Evolutionary conservation across 92 coral and sea anemone species (phyloP), one percentile per base, ranked within the genome.

Genomic region (Hydrozoanthus gracilis): DNA sequence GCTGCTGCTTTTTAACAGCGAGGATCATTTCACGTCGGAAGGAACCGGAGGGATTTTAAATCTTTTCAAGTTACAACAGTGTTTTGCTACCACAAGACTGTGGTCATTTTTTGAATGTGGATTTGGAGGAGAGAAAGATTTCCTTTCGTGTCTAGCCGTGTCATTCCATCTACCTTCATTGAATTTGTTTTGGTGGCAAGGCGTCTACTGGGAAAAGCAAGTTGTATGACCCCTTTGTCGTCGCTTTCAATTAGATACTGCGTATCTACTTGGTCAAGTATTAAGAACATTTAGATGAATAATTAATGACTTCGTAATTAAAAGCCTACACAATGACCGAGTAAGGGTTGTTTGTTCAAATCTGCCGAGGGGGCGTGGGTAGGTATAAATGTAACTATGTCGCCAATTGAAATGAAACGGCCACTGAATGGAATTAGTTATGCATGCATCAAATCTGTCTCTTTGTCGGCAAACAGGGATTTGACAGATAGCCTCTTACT

Each of bases 251-350:
- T 91, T 91, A 77, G 91, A 71, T 49, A 84, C 93, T 91, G 82
- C 88, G 91, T 88, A 88, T 84, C 91, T 79, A 87, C 86, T 91
- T 83, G 86, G 89, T 61, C 67, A 50, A 75, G 78, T 66, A 60
- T 91, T 87, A 83, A 83, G 66, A 48, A 55, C 77, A 46, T 67
- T 71, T 78, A 27, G 39, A 72, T 91, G 91, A 77, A 91, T 91
- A 77, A 91, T 91, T 91, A 89, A 91, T 84, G 76, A 87, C 85
- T 72, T 77, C 87, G 89, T 87, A 91, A 91, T 91, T 91, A 91
- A 87, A 72, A 46, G 56, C 80, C 46, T 76, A 83, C 75, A 91
- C 93, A 91, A 91, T 88, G 46, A 65, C 62, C 7, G 15, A 54
- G 75, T 64, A 80, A 62, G 62, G 18, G 74, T 58, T 80, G 85